Evolutionary conservation across 2,797 vertebrate genomes (phyloP), one percentile per base, ranked within the genome.

Genomic region (Sphenodon punctatus): DNA sequence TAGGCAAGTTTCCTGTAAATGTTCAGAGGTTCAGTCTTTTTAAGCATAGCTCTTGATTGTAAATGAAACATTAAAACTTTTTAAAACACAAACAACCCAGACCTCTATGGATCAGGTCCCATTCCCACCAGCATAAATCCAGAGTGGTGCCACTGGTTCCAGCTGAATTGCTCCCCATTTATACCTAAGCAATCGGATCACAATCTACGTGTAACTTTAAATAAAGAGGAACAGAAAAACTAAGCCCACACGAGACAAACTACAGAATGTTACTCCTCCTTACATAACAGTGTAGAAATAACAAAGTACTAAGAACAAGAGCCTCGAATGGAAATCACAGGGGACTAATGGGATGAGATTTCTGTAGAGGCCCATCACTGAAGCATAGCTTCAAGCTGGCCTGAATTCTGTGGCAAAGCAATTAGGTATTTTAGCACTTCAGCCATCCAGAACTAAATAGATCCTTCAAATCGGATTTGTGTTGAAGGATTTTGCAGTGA

Each of bases 381-480:
- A 43, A 38, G 36, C 17, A 84, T 23, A 61, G 58, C 25, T 46
- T 49, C 2, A 17, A 13, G 10, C 55, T 85, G 82, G 80, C 87
- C 41, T 59, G 53, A 63, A 64, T 74, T 92, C 60, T 46, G 64
- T 43, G 70, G 55, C 25, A 80, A 85, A 88, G 67, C 10, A 85
- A 68, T 80, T 32, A 67, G 39, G 72, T 75, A 82, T 59, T 84
- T 84, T 80, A 75, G 32, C 60, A 81, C 84, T 86, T 89, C 70
- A 72, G 65, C 82, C 41, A 82, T 82, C 82, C 68, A 25, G 59
- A 84, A 84, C 64, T 84, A 74, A 64, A 72, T 82, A 89, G 67
- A 89, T 63, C 45, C 34, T 87, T 91, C 87, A 92, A 65, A 89
- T 92, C 75, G 87, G 38, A 86, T 92, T 90, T 90, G 67, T 79